Evolutionary conservation across 2,888 invertebrate genomes (phyloP).

Genomic region (Oscheius onirici): DNA sequence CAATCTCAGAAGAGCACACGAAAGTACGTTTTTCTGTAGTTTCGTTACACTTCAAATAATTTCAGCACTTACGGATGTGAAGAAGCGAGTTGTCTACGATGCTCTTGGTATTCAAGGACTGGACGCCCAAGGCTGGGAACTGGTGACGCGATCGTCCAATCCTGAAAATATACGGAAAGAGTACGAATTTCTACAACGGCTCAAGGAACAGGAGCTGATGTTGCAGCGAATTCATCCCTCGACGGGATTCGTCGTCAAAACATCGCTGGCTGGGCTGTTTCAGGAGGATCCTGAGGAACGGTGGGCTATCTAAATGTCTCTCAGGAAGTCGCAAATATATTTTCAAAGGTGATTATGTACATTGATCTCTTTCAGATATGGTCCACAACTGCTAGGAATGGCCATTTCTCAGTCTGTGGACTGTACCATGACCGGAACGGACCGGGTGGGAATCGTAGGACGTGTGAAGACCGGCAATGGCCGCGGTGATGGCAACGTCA

Average conservation of each 20-base stretch:
- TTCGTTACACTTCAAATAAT: neutral
- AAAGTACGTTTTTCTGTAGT: constrained; percentile 77
- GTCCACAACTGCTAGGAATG: constrained; percentile 62
- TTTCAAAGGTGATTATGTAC: constrained; percentile 2
- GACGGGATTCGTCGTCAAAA: constrained; percentile 61
- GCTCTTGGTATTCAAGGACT: constrained; percentile 87
- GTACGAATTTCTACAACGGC: constrained; percentile 84
- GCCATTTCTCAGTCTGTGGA: constrained; percentile 64
- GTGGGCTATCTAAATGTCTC: constrained; percentile 21
- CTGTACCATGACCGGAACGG: constrained; percentile 57
- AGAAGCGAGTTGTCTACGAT: constrained; percentile 94
- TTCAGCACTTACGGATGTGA: constrained; percentile 87
- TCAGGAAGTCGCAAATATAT: no score
- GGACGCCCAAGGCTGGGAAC: constrained; percentile 90
- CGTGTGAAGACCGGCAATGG: constrained; percentile 64
- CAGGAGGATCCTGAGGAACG: constrained; percentile 59
- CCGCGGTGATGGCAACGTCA: constrained; percentile 64
- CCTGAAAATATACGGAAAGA: constrained; percentile 95
- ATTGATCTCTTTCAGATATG: constrained; percentile 43
- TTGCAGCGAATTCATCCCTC: constrained; percentile 91
- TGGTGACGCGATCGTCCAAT: constrained; percentile 79
- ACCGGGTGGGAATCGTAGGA: constrained; percentile 65
- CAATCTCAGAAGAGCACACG: constrained; percentile 91
- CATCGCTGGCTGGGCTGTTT: constrained; percentile 63
- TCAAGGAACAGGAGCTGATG: constrained; percentile 86